Conservation (phyloP, 2,888 invertebrate genomes). For the Apotomis turbidana region DNA sequence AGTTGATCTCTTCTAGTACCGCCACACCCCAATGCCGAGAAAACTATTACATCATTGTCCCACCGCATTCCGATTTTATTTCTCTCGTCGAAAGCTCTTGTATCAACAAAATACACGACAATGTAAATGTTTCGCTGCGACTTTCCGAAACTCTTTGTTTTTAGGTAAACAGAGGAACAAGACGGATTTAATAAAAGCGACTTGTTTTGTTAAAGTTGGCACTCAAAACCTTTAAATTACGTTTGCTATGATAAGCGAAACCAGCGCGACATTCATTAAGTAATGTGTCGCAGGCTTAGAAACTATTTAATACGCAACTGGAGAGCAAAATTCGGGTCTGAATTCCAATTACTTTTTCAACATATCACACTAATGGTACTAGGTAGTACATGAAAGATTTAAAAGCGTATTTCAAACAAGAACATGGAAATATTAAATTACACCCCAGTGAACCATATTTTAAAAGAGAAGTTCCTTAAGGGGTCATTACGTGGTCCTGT, state of each 20-base stretch:
- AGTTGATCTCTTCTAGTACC: constrained; percentile 52
- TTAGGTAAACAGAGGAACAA: constrained; percentile 35
- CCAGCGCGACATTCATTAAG: background rate
- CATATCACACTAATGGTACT: constrained; percentile 4
- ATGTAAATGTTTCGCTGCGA: constrained; percentile 40
- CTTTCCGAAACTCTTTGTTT: constrained; percentile 41
- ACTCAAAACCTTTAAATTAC: background rate
- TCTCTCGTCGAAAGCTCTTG: constrained; percentile 44
- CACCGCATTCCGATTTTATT: constrained; percentile 59
- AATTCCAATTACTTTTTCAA: constrained; percentile 9
- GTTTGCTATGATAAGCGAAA: background rate
- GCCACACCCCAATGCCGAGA: constrained; percentile 57
- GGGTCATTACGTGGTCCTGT: constrained; percentile 70
- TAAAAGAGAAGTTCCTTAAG: constrained; percentile 62
- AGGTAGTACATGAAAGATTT: constrained; percentile 17
- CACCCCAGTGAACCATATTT: constrained; percentile 36
- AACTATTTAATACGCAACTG: background rate
- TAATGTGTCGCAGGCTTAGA: background rate
- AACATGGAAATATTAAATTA: constrained; percentile 25
- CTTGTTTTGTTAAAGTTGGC: constrained; percentile 8
- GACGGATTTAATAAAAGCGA: constrained; percentile 33
- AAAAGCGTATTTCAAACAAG: constrained; percentile 23
- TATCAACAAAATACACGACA: constrained; percentile 42
- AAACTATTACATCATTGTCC: constrained; percentile 75
- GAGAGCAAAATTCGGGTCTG: background rate